Percentiles rank a stretch among this genome's conserved stretches.
These are phyloP conservation scores for Oedothorax gibbosus DNA, from an alignment of 1,140 invertebrate species.

Conservation along the genomic window DNA sequence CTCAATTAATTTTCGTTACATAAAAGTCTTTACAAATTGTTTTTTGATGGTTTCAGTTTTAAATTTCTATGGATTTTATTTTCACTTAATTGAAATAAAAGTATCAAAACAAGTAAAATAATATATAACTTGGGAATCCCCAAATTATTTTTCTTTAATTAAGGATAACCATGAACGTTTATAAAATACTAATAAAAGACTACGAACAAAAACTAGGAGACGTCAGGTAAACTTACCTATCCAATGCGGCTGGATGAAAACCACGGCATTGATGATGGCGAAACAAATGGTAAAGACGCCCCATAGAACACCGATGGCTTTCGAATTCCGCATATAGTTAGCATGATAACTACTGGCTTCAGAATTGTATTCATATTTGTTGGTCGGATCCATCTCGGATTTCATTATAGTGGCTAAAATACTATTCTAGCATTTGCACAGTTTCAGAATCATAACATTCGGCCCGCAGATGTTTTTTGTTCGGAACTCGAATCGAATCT, in stretches of 20 bases:
- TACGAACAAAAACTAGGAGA: no score
- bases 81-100: no score
- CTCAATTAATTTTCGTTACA: no score
- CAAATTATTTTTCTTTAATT: no score
- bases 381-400: conserved; percentile 30
- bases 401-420: background rate
- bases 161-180: no score
- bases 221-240: conserved; percentile 69
- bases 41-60: no score
- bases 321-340: conserved; percentile 94
- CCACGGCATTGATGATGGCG: conserved; percentile 92
- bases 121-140: no score
- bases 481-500: background rate
- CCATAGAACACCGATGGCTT: conserved; percentile 96
- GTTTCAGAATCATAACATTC: no score
- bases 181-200: no score
- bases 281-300: conserved; percentile 96
- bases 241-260: conserved; percentile 96
- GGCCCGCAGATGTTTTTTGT: conserved; percentile 15
- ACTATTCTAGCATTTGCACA: background rate
- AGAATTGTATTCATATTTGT: conserved; percentile 39
- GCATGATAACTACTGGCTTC: conserved; percentile 76
- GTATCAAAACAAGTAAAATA: no score
- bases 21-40: no score
- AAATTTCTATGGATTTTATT: no score